Evolutionary conservation across 2,888 invertebrate species (phyloP).

Genomic region (Aelia acuminata): DNA sequence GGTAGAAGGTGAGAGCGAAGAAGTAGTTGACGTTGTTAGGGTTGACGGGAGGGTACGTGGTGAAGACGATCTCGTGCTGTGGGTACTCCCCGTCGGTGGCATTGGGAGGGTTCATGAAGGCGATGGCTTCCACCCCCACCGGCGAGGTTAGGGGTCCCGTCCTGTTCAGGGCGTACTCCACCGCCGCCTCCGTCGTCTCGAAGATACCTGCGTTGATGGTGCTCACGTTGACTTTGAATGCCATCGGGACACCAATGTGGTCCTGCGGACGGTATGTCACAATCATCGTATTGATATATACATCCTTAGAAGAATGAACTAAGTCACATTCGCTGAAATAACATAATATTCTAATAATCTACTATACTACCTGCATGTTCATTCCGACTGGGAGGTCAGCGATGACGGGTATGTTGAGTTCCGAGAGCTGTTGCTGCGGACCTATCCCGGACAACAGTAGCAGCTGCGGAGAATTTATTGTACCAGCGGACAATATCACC

Average conservation of each 20-base stretch:
- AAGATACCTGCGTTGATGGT: not conserved
- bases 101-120: constrained; percentile 39
- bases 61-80: constrained; percentile 37
- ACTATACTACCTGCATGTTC: not conserved
- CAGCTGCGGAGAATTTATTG: not conserved
- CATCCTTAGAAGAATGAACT: not conserved
- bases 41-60: constrained; percentile 5
- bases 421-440: not conserved
- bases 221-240: not conserved
- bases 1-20: not conserved
- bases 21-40: constrained; percentile 21
- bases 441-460: constrained; percentile 38
- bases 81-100: not conserved
- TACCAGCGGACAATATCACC: constrained; percentile 28
- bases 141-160: not conserved
- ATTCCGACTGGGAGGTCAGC: constrained; percentile 36
- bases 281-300: not conserved
- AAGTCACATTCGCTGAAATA: too few species aligned
- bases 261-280: not conserved
- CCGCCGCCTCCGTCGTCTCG: not conserved
- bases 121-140: not conserved
- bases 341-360: not conserved
- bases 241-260: constrained; percentile 21
- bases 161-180: constrained; percentile 5
- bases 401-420: constrained; percentile 1